Conservation (phyloP, 2,888 invertebrate species). For the Cancer borealis region DNA sequence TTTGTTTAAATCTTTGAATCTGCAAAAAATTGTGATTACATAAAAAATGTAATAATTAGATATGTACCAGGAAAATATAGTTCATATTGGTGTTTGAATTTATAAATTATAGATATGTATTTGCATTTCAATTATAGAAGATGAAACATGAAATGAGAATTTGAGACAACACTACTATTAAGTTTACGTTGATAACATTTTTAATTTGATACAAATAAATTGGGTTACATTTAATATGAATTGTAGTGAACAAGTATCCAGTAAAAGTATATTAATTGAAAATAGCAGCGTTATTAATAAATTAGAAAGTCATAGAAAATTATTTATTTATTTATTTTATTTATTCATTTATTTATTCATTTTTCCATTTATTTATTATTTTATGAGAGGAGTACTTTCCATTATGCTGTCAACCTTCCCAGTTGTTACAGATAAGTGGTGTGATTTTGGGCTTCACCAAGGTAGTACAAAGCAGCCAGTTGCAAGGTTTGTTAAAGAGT, state of each 20-base stretch:
- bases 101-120: not conserved
- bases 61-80: not conserved
- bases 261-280: not conserved
- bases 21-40: not conserved
- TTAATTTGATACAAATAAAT: conserved; percentile 52
- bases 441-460: conserved; percentile 61
- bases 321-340: not conserved
- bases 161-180: not conserved
- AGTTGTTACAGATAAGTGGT: not conserved
- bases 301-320: conserved; percentile 33
- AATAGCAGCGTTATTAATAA: not conserved
- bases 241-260: not conserved
- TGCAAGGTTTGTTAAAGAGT: conserved; percentile 66
- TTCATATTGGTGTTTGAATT: not conserved
- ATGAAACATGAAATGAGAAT: not conserved
- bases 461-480: conserved; percentile 73
- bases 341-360: not conserved
- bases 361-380: not conserved
- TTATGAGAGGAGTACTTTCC: not conserved
- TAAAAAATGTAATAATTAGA: not conserved
- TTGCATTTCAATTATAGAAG: not conserved
- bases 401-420: conserved; percentile 14
- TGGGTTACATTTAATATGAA: not conserved
- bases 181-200: not conserved
- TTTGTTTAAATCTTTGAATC: not conserved